Base-by-base conservation (phyloP, 2,797 vertebrate species). In the Peromyscus nudipes region DNA sequence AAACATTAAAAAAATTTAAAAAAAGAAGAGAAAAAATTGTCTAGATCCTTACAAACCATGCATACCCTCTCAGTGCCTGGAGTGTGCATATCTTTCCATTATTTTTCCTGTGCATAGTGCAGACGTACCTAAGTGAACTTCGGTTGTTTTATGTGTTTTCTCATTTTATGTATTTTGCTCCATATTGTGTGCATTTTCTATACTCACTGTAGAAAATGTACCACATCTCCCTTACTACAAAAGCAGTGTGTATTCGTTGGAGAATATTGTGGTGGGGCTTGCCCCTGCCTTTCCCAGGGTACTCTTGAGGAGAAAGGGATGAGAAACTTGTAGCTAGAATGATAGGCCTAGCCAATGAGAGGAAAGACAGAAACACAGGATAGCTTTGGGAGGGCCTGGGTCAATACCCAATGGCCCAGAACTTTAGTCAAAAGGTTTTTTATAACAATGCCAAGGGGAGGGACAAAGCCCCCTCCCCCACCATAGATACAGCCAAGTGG, bases 141-240 rank as follows among this genome's bases (percentile, higher is more conserved):
- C 31, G 4, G 6, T 67, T 69, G 83, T 89, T 82, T 91, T 75
- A 4, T 17, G 17, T 57, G 19, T 37, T 34, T 46, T 90, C 76
- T 55, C 27, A 49, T 31, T 34, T 52, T 80, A 34, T 91, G 37
- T 37, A 29, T 84, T 81, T 79, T 75, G 27, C 4, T 67, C 11
- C 52, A 65, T 43, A 55, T 9, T 11, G 4, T 69, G 64, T 64
- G 3, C 7, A 19, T 57, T 93, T 89, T 93, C 40, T 43, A 14
- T 83, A 92, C 55, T 94, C 46, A 91, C 49, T 83, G 29, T 90
- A 76, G 76, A 88, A 91, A 73, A 77, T 31, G 34, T n/a, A 57
- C 75, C 84, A 49, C 25, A 31, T 55, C 14, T 87, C 46, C 57
- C 4, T 89, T 8, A 13, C 80, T 71, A 82, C 29, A 92, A 76